A percentile compares a stretch with the other conserved stretches of the same genome.
Conservation (phyloP, 2,888 invertebrate genomes). For the Drosophila tripunctata region DNA sequence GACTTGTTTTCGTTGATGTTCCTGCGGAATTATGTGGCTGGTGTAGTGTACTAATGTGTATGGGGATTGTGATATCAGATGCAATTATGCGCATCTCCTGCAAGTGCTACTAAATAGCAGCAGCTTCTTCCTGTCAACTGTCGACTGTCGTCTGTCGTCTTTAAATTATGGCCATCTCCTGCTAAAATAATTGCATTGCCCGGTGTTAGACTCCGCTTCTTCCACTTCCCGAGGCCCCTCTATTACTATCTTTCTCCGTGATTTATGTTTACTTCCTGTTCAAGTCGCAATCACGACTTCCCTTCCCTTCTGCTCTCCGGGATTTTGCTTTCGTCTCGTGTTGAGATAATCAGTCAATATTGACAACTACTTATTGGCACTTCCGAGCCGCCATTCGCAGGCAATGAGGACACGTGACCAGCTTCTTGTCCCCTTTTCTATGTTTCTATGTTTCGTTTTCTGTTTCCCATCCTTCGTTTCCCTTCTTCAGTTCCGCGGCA, state of each 20-base stretch:
- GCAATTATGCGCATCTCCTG: constrained; percentile 80
- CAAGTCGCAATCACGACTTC: constrained; percentile 66
- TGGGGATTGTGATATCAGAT: constrained; percentile 53
- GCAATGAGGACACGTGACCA: constrained; percentile 57
- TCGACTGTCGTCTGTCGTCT: constrained; percentile 12
- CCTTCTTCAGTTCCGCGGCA: constrained; percentile 44
- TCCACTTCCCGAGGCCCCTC: background rate
- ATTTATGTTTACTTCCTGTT: constrained; percentile 77
- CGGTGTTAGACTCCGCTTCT: background rate
- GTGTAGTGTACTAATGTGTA: background rate
- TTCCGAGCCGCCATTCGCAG: constrained; percentile 63
- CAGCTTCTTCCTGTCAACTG: constrained; percentile 76
- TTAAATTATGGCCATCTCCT: constrained; percentile 67
- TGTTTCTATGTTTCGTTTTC: too few relatives aligned
- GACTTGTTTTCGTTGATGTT: background rate
- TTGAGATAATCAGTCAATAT: constrained; percentile 83
- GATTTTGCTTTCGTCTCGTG: constrained; percentile 44
- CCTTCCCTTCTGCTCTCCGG: constrained; percentile 8
- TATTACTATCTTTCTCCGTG: constrained; percentile 46
- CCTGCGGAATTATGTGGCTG: background rate
- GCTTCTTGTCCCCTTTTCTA: background rate
- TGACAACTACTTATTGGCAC: constrained; percentile 83
- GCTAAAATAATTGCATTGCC: constrained; percentile 71
- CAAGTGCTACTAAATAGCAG: constrained; percentile 68
- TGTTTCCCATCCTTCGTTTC: background rate